A percentile compares a stretch with the other conserved stretches of the same genome.
These are phyloP conservation scores for Ptiloglossa arizonensis DNA, from an alignment of 1,140 invertebrate species.

Conservation along the genomic window DNA sequence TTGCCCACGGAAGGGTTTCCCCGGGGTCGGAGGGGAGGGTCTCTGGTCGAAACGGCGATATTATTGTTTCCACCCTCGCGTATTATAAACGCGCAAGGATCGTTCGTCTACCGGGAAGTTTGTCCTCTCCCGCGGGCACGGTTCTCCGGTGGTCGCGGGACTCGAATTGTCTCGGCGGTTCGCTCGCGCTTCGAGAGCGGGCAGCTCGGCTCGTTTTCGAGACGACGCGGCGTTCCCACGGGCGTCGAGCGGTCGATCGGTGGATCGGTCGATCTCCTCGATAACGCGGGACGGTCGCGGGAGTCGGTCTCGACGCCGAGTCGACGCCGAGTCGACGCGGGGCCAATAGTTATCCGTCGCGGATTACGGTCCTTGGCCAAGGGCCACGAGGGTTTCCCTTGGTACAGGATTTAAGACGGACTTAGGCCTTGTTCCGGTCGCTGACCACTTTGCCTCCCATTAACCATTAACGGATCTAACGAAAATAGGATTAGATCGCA, in stretches of 20 bases:
- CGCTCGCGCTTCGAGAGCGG: too few relatives aligned
- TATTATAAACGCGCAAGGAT: conserved; percentile 79
- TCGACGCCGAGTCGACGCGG: conserved; percentile 50
- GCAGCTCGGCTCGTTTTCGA: too few relatives aligned
- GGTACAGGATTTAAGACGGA: conserved; percentile 81
- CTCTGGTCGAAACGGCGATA: conserved; percentile 69
- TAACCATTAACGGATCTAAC: conserved; percentile 82
- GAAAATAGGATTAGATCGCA: conserved; percentile 80
- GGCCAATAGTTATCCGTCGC: conserved; percentile 78
- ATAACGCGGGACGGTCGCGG: conserved; percentile 28
- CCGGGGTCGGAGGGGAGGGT: conserved; percentile 31
- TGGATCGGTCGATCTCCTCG: background rate
- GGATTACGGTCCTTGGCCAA: conserved; percentile 78
- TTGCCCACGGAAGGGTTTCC: conserved; percentile 71
- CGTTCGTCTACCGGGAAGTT: conserved; percentile 74
- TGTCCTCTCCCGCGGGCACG: conserved; percentile 72
- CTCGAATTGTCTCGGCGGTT: conserved; percentile 59
- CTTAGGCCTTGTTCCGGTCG: conserved; percentile 81
- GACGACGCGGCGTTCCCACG: too few relatives aligned
- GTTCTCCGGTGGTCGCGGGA: conserved; percentile 53
- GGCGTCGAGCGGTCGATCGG: background rate
- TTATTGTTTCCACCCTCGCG: conserved; percentile 81
- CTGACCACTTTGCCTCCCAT: conserved; percentile 82
- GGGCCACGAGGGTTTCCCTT: conserved; percentile 71
- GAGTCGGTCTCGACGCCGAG: too few relatives aligned